phyloP scores from a whole-genome alignment of 1,140 invertebrate species.

The Papilio glaucus region DNA sequence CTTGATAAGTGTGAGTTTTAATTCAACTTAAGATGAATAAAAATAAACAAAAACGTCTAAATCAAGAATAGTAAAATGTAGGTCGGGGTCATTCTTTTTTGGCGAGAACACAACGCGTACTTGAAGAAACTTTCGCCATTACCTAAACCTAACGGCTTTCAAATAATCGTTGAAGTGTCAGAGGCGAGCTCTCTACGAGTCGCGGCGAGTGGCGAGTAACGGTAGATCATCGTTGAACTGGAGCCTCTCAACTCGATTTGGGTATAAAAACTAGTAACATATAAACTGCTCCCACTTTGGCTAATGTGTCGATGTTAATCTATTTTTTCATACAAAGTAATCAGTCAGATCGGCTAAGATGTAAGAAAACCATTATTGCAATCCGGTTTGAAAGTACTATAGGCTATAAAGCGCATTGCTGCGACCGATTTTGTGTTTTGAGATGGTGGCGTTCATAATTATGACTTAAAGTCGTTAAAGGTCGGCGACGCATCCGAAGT shows the following conservation, averaged over 20 bases:
- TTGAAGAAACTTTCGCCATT: slow-evolving; percentile 15
- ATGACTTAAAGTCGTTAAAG: too few species aligned
- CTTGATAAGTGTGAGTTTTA: neutral
- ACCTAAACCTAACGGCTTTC: slow-evolving; percentile 22
- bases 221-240: neutral
- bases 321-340: slow-evolving; percentile 9
- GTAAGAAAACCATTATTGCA: neutral
- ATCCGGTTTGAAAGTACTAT: neutral
- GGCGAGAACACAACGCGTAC: slow-evolving; percentile 12
- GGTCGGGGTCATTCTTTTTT: slow-evolving; percentile 20
- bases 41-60: neutral
- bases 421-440: too few species aligned
- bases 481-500: too few species aligned
- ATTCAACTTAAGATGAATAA: neutral
- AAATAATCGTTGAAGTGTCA: neutral
- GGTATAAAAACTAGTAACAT: neutral
- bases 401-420: neutral
- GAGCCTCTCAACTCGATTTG: neutral
- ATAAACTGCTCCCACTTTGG: neutral
- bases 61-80: slow-evolving; percentile 14
- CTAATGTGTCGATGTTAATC: slow-evolving; percentile 19
- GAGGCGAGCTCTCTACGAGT: neutral
- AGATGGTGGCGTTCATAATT: too few species aligned
- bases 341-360: slow-evolving; percentile 5
- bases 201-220: neutral